These are phyloP conservation scores for Achroia grisella DNA, from an alignment of 1,140 invertebrate species.

Conservation along the genomic window DNA sequence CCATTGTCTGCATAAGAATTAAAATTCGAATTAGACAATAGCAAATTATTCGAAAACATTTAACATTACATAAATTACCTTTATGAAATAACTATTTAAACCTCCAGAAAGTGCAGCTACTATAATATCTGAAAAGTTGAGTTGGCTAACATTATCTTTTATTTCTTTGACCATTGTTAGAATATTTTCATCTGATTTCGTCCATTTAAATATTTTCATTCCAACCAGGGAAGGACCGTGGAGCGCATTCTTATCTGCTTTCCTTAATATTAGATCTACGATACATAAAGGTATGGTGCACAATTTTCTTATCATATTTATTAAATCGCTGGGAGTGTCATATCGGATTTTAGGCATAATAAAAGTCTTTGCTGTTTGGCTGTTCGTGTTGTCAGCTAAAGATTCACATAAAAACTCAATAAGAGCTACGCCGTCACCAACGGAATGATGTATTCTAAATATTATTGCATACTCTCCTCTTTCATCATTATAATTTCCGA, in stretches of 20 bases:
- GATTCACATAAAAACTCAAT: constrained; percentile 64
- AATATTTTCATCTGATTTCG: constrained; percentile 41
- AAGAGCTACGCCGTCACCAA: constrained; percentile 71
- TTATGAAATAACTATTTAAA: constrained; percentile 47
- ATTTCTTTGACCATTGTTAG: constrained; percentile 52
- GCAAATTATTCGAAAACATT: neutral
- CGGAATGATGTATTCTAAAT: constrained; percentile 71
- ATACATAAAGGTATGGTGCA: constrained; percentile 38
- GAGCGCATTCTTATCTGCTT: constrained; percentile 44
- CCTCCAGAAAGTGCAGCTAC: constrained; percentile 49
- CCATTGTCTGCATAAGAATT: constrained; percentile 24
- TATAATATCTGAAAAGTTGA: constrained; percentile 59
- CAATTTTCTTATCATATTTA: constrained; percentile 30
- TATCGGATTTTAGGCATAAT: constrained; percentile 22
- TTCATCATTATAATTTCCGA: constrained; percentile 21
- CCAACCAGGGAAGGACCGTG: constrained; percentile 52
- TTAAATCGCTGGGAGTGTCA: constrained; percentile 16
- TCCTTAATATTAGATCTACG: constrained; percentile 48
- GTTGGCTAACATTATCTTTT: constrained; percentile 32
- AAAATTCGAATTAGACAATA: constrained; percentile 3
- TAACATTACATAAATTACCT: constrained; percentile 29
- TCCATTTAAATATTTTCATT: constrained; percentile 56
- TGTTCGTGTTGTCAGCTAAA: constrained; percentile 43
- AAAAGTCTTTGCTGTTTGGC: constrained; percentile 17
- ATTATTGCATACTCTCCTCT: constrained; percentile 56